Percentiles rank a stretch among this genome's conserved stretches.
Conservation (phyloP, 2,797 vertebrate species). For the Parotocinclus haroldoi region DNA sequence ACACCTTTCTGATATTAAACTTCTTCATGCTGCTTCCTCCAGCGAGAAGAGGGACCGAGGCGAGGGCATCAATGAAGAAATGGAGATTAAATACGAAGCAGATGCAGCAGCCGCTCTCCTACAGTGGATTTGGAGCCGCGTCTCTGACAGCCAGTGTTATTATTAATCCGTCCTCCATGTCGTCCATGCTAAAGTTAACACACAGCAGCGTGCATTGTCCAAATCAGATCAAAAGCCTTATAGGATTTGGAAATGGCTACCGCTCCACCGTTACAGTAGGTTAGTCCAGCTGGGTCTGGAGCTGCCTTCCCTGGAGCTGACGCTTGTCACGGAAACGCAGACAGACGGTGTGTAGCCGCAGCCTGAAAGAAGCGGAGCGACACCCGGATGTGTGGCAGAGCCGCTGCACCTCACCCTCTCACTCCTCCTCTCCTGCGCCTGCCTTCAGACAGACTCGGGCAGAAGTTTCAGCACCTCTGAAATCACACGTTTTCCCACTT, state of each 20-base stretch:
- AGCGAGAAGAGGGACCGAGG: conserved; percentile 41
- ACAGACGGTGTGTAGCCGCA: conserved; percentile 45
- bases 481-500: too few relatives aligned
- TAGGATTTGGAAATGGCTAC: neutral
- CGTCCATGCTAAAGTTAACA: conserved; percentile 51
- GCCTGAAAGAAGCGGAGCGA: conserved; percentile 34
- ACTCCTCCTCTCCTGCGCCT: neutral
- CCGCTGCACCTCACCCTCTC: conserved; percentile 16
- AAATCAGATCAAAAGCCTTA: conserved; percentile 14
- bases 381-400: conserved; percentile 65
- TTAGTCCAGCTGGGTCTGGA: conserved; percentile 63
- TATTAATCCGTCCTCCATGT: conserved; percentile 50
- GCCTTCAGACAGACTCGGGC: neutral
- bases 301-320: conserved; percentile 28
- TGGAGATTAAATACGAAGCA: conserved; percentile 54
- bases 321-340: conserved; percentile 69
- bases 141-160: conserved; percentile 64
- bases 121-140: conserved; percentile 52
- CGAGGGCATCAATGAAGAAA: conserved; percentile 52
- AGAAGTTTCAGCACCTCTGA: too few relatives aligned
- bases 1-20: conserved; percentile 99
- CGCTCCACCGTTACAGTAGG: conserved; percentile 8
- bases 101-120: conserved; percentile 63
- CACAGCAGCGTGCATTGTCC: conserved; percentile 34
- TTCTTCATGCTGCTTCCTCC: conserved; percentile 85